Percentiles rank a stretch among this genome's conserved stretches.
Conservation (phyloP, 2,113 vertebrate species). For the Melierax canorus region DNA sequence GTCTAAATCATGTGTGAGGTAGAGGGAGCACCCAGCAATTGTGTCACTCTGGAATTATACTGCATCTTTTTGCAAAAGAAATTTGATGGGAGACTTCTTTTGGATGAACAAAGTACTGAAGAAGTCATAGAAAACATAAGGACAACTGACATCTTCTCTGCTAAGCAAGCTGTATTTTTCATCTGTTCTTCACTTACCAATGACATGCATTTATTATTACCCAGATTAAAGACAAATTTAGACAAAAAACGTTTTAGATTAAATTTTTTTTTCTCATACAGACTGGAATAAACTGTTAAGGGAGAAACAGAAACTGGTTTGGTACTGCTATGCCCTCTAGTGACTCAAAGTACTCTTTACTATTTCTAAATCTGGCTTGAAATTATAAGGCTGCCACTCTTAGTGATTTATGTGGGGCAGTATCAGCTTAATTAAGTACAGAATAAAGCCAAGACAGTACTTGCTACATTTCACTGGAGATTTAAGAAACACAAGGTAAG, state of each 20-base stretch:
- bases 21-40: not conserved
- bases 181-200: not conserved
- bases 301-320: not conserved
- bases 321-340: slow-evolving; percentile 53
- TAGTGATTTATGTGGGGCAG: not conserved
- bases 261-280: not conserved
- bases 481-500: not conserved
- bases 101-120: not conserved
- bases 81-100: not conserved
- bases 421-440: not conserved
- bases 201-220: not conserved
- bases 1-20: not conserved
- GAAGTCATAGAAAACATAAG: not conserved
- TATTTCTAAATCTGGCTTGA: not conserved
- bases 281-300: not conserved
- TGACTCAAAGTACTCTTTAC: slow-evolving; percentile 21
- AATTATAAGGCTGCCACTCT: not conserved
- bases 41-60: not conserved
- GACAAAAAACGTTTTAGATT: not conserved
- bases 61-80: not conserved
- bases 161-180: not conserved
- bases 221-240: not conserved
- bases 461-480: not conserved
- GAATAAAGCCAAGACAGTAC: not conserved
- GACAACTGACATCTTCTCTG: not conserved